phyloP scores from a whole-genome alignment of 2,888 invertebrate species.

The Pristionchus fissidentatus region DNA sequence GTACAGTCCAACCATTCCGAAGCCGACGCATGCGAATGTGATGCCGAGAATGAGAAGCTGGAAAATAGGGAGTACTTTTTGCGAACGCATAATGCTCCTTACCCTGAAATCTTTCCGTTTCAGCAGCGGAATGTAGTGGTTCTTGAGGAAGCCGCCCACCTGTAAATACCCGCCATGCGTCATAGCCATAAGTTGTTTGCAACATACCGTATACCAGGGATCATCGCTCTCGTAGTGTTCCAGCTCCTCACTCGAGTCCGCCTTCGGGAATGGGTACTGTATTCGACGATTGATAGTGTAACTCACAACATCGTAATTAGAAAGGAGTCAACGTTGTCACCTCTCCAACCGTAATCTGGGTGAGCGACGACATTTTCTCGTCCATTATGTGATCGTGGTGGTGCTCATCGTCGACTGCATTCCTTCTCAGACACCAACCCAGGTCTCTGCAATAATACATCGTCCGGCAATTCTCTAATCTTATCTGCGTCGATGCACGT shows the following conservation, averaged over 20 bases:
- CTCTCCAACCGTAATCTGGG: not conserved
- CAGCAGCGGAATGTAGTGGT: constrained; percentile 83
- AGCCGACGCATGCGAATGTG: constrained; percentile 78
- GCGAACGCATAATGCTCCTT: not conserved
- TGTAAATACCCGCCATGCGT: no score
- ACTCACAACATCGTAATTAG: no score
- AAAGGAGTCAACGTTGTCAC: not conserved
- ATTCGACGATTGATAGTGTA: no score
- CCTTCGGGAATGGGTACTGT: constrained; percentile 52
- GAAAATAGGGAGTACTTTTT: constrained; percentile 44
- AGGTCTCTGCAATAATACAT: constrained; percentile 84
- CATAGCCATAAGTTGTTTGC: no score
- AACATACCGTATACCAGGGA: constrained; percentile 71
- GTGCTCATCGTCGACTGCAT: constrained; percentile 23
- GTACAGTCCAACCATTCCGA: constrained; percentile 80
- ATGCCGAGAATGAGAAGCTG: constrained; percentile 80
- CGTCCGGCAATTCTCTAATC: no score
- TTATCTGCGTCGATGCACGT: no score
- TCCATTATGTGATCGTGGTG: no score
- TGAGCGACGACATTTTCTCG: no score
- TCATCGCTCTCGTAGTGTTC: constrained; percentile 53
- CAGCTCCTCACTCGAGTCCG: not conserved
- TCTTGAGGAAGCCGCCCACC: constrained; percentile 76
- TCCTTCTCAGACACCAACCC: constrained; percentile 81
- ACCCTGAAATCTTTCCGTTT: constrained; percentile 84